Conservation (phyloP, 2,797 vertebrate genomes). For the Oreonectes daqikongensis region DNA sequence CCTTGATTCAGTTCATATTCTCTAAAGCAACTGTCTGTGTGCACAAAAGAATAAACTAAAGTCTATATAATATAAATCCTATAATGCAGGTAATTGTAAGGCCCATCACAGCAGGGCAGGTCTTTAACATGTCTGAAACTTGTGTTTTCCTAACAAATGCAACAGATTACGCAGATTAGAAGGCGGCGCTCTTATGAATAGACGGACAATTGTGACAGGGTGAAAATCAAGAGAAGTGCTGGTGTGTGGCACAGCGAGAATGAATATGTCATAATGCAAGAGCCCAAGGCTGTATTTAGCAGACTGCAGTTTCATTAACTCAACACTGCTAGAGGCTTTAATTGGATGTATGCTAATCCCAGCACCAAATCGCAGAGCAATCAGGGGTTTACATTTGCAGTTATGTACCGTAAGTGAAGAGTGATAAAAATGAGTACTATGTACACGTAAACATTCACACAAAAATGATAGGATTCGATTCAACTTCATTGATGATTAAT, state of each 20-base stretch:
- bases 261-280: constrained; percentile 40
- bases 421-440: neutral
- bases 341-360: neutral
- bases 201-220: neutral
- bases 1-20: neutral
- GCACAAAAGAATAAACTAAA: neutral
- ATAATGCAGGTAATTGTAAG: neutral
- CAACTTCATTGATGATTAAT: no score
- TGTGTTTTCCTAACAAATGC: constrained; percentile 32
- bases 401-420: neutral
- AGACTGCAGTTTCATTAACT: neutral
- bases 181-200: constrained; percentile 20
- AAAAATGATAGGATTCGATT: no score
- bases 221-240: constrained; percentile 24
- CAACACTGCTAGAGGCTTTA: neutral
- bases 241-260: constrained; percentile 39
- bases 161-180: constrained; percentile 37
- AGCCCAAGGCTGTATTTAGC: neutral
- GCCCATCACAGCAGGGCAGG: constrained; percentile 11
- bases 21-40: neutral
- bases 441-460: neutral
- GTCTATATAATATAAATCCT: neutral
- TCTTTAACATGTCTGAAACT: constrained; percentile 7
- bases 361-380: neutral
- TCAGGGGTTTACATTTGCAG: neutral